These are phyloP conservation scores for Nineta flava DNA, from an alignment of 2,888 invertebrate species.

Conservation along the genomic window DNA sequence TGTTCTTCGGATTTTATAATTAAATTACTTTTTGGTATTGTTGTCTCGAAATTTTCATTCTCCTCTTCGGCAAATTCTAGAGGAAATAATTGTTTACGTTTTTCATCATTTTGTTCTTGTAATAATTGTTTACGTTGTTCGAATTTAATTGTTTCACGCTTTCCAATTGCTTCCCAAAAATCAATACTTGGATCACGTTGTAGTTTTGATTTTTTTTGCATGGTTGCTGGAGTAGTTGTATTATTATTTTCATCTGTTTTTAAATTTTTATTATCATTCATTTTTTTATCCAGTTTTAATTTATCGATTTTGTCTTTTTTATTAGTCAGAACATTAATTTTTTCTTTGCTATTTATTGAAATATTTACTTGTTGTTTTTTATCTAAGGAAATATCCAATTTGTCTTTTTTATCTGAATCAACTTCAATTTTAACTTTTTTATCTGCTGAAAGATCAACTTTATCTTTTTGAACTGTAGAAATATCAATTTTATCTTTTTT, in stretches of 20 bases:
- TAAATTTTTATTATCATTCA: neutral
- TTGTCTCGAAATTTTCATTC: too few species aligned
- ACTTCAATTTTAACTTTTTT: constrained; percentile 10
- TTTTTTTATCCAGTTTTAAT: neutral
- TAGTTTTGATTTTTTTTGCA: constrained; percentile 7
- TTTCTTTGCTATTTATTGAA: too few species aligned
- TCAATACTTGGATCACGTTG: constrained; percentile 17
- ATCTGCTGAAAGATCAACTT: too few species aligned
- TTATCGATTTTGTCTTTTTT: too few species aligned
- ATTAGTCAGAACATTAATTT: too few species aligned
- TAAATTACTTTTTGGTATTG: too few species aligned
- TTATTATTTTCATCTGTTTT: constrained; percentile 4
- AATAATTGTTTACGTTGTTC: constrained; percentile 36
- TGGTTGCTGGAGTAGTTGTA: constrained; percentile 7
- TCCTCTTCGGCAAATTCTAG: too few species aligned
- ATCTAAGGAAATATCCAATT: constrained; percentile 25
- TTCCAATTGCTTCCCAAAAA: constrained; percentile 49
- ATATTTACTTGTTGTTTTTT: too few species aligned
- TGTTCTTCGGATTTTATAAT: too few species aligned
- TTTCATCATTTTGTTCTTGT: constrained; percentile 20
- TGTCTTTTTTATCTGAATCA: constrained; percentile 21
- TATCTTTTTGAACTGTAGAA: too few species aligned
- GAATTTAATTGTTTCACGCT: constrained; percentile 46
- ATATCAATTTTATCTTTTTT: too few species aligned
- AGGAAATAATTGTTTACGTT: too few species aligned